Evolutionary conservation across 2,113 vertebrate genomes (phyloP), one percentile per base, ranked within the genome.

Genomic region (Pachycephala philippinensis): DNA sequence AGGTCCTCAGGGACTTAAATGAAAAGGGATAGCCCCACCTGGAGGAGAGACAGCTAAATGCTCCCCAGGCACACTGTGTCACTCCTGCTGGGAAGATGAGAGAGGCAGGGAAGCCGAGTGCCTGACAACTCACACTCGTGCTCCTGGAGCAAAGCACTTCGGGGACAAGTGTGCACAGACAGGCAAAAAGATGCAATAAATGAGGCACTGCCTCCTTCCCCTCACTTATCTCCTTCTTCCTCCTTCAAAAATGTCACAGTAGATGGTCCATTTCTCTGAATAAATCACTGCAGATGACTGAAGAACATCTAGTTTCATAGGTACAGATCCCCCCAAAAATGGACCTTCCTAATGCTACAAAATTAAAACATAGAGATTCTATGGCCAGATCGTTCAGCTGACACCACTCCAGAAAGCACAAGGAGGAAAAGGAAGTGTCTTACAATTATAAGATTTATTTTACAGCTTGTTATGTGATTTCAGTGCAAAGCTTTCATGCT

Each of bases 21-120:
- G 40, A 90, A 93, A 97, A 92, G 78, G 61, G 95, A 97, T 47
- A 96, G 93, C 97, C 93, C 95, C 96, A 97, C 59, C 95, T 97
- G 95, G 81, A 97, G 95, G 90, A 89, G 27, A 89, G 49, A 86
- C 44, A 26, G 63, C 42, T 94, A 71, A 94, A 90, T 35, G 56
- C 50, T 95, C 59, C 71, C 74, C 82, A 68, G 81, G 57, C 35
- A 76, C 35, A 47, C 8, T 26, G 30, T 37, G 37, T 35, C 54
- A 50, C 74, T 91, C 16, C 61, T 35, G 24, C 60, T 57, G 70
- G 52, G 31, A n/a, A 64, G 56, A 13, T 17, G 10, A 81, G 56
- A 40, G 59, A 40, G 20, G 76, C 19, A 24, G 42, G 7, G 21
- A 66, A 66, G 35, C 1, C 0, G 7, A 47, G 33, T 37, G 49